Evolutionary conservation across 2,888 invertebrate species (phyloP), one percentile per base, ranked within the genome.

Genomic region (Glomeris marginata): DNA sequence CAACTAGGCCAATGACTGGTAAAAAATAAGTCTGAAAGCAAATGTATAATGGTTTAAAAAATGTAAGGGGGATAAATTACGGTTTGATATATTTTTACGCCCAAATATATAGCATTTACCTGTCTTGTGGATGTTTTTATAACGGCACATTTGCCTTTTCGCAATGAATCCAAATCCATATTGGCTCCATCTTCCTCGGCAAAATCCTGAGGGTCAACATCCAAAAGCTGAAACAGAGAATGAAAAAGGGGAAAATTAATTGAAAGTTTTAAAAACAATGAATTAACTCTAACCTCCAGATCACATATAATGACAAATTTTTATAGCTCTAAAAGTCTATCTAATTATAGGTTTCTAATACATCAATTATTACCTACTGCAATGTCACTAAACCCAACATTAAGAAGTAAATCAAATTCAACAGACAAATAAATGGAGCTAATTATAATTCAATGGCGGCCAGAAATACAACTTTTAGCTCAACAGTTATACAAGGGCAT

Each of bases 71-170:
- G 13, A 36, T 36, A 36, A 36, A 36, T 36, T 11, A 13, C 11
- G 36, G 11, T 10, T 11, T 36, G 10, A 36, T 36, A 11, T 36
- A 11, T 36, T 11, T 36, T 36, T 36, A 36, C 36, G 13, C 11
- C n/a, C n/a, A 28, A 28, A 8, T 28, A 8, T 3, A 28, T 5
- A 28, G 8, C n/a, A 45, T 49, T 50, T 57, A 73, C 73, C 66
- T 76, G 76, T 58, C 97, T 75, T 0, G 98, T 99, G 0, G 97
- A 97, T 0, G 98, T 99, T 69, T 99, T 99, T 57, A 99, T 97
- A 20, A 99, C 98, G 1, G 98, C 98, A 70, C 98, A 98, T 73
- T 98, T 98, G 45, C 97, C 97, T 68, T 98, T 97, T 37, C 95
- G 74, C 67, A 97, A 94, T 1, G 97, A 91, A 69, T 99, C 98